Percentiles rank a stretch among this genome's conserved stretches.
Conservation (phyloP, 30 jellyfish, hydroid and myxozoan species). For the Turritopsis rubra region DNA sequence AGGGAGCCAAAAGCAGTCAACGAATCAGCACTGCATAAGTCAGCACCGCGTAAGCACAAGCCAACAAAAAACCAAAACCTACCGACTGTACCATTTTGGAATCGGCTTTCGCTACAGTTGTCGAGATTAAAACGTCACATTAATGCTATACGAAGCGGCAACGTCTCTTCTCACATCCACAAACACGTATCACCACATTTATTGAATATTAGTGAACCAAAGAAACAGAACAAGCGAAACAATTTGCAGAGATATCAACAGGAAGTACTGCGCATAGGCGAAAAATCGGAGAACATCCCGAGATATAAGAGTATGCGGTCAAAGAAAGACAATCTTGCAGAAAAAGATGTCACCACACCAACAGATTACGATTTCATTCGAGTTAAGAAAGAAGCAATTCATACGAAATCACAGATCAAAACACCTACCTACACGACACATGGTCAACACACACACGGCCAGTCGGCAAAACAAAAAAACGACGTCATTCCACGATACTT, state of each 20-base stretch:
- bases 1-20: neutral
- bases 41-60: neutral
- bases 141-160: neutral
- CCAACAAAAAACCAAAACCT: neutral
- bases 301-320: neutral
- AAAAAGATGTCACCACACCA: neutral
- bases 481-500: neutral
- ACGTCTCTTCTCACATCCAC: neutral
- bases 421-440: neutral
- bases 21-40: neutral
- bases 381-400: neutral
- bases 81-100: neutral
- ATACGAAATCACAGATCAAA: neutral
- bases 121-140: constrained; percentile 11
- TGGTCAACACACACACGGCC: neutral
- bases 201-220: neutral
- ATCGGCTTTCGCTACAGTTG: neutral
- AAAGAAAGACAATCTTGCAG: neutral
- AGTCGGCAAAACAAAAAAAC: neutral
- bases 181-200: neutral
- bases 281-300: neutral
- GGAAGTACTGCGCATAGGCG: neutral
- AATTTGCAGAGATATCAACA: neutral
- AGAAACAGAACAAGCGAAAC: neutral
- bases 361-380: neutral